A percentile compares a stretch with the other conserved stretches of the same genome.
Conservation (phyloP, 2,113 vertebrate genomes). For the Apus apus region DNA sequence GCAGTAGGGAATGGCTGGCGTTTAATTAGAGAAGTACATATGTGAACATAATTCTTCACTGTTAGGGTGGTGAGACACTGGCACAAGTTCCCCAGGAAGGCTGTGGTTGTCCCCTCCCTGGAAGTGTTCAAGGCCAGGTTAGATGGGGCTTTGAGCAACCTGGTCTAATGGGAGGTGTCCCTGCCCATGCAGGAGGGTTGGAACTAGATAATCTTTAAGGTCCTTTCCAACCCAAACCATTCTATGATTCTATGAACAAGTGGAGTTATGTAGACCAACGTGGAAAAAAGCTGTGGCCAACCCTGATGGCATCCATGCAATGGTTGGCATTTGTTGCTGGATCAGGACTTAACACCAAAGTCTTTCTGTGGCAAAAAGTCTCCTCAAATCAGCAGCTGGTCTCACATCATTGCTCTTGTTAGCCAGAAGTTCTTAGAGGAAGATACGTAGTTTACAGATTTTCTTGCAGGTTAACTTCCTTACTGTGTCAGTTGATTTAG, state of each 20-base stretch:
- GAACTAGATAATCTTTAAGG: too few species aligned
- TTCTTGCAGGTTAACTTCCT: not conserved
- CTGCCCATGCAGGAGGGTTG: too few species aligned
- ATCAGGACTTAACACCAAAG: not conserved
- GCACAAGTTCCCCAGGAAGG: too few species aligned
- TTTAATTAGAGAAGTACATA: rapidly evolving
- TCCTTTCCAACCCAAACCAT: too few species aligned
- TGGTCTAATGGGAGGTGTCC: too few species aligned
- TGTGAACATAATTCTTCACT: not conserved
- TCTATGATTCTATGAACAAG: too few species aligned
- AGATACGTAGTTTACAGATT: rapidly evolving
- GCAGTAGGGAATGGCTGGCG: too few species aligned
- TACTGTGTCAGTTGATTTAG: rapidly evolving
- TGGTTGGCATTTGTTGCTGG: not conserved
- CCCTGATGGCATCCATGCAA: rapidly evolving
- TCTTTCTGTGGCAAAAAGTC: not conserved
- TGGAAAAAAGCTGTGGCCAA: not conserved
- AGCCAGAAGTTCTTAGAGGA: not conserved
- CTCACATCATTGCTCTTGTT: not conserved
- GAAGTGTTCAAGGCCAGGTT: too few species aligned
- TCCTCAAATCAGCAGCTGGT: rapidly evolving
- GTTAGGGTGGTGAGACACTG: too few species aligned
- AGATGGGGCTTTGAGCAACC: too few species aligned
- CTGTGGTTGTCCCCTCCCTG: too few species aligned
- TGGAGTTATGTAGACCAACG: not conserved